A percentile compares a stretch with the other conserved stretches of the same genome.
Evolutionary conservation across 2,797 vertebrate genomes (phyloP).

Genomic region (Philypnodon macrostomus): DNA sequence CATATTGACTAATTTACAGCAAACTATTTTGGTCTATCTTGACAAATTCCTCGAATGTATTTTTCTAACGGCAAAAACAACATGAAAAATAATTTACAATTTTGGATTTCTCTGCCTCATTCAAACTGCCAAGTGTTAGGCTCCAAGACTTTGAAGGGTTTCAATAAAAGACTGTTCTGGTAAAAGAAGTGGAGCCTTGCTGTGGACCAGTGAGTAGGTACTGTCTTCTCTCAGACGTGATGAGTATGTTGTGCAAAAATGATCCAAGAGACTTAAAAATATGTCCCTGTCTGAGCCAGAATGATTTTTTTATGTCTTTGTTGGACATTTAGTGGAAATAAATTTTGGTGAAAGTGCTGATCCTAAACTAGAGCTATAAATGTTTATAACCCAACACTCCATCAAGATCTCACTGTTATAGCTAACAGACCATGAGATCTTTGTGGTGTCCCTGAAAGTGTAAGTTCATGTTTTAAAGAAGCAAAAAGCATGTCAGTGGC

Average conservation of each 20-base stretch:
- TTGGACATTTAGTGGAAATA: background rate
- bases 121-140: conserved; percentile 1
- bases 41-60: background rate
- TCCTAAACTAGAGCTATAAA: background rate
- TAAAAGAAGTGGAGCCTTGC: background rate
- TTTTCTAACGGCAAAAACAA: background rate
- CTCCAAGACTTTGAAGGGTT: conserved; percentile 6
- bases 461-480: too few species aligned
- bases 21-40: background rate
- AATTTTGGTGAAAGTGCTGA: background rate
- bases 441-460: background rate
- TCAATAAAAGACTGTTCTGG: conserved; percentile 1
- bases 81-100: conserved; percentile 5
- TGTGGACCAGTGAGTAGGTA: background rate
- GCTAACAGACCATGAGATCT: background rate
- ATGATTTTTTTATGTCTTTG: background rate
- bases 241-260: conserved; percentile 1
- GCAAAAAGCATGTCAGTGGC: too few species aligned
- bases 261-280: conserved; percentile 1
- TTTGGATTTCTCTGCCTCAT: background rate
- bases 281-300: background rate
- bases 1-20: too few species aligned
- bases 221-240: conserved; percentile 1
- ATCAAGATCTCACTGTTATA: background rate
- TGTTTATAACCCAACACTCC: too few species aligned